phyloP scores from a whole-genome alignment of 2,888 invertebrate genomes.

The Drosophila mettleri region DNA sequence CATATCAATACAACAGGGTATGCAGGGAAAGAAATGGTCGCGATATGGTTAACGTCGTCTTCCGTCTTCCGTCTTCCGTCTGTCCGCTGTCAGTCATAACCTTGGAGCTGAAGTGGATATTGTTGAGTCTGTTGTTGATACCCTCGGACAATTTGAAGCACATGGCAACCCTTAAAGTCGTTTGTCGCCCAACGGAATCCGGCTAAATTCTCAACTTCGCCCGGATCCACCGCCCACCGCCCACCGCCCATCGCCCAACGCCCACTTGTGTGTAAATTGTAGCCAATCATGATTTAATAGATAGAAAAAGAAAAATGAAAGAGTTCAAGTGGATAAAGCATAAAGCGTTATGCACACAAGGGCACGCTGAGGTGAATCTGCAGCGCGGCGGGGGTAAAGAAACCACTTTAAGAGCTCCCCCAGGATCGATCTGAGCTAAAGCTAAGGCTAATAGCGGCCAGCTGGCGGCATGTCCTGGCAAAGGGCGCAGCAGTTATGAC shows the following conservation, averaged over 20 bases:
- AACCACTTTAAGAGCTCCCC: slow-evolving; percentile 70
- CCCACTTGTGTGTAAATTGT: slow-evolving; percentile 76
- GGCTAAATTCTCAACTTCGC: background rate
- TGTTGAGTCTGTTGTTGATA: slow-evolving; percentile 42
- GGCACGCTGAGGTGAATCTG: slow-evolving; percentile 38
- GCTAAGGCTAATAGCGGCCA: slow-evolving; percentile 67
- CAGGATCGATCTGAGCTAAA: slow-evolving; percentile 72
- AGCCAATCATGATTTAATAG: slow-evolving; percentile 80
- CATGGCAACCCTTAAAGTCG: slow-evolving; percentile 47
- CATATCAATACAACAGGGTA: too few species aligned
- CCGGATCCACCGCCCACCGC: slow-evolving; percentile 3
- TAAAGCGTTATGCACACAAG: slow-evolving; percentile 74
- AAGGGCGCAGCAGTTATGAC: slow-evolving; percentile 28
- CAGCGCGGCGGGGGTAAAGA: background rate
- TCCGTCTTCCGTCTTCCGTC: too few species aligned
- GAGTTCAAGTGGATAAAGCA: slow-evolving; percentile 78
- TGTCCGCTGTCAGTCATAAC: slow-evolving; percentile 23
- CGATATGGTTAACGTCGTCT: slow-evolving; percentile 39
- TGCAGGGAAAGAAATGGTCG: slow-evolving; percentile 21
- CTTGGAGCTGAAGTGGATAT: slow-evolving; percentile 46
- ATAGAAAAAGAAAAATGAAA: slow-evolving; percentile 66
- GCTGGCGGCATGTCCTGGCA: slow-evolving; percentile 34
- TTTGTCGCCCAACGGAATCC: slow-evolving; percentile 21
- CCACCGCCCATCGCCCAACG: slow-evolving; percentile 7
- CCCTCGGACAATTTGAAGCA: slow-evolving; percentile 60